phyloP scores from a whole-genome alignment of 2,888 invertebrate genomes.

The Linnaemya vulpina region DNA sequence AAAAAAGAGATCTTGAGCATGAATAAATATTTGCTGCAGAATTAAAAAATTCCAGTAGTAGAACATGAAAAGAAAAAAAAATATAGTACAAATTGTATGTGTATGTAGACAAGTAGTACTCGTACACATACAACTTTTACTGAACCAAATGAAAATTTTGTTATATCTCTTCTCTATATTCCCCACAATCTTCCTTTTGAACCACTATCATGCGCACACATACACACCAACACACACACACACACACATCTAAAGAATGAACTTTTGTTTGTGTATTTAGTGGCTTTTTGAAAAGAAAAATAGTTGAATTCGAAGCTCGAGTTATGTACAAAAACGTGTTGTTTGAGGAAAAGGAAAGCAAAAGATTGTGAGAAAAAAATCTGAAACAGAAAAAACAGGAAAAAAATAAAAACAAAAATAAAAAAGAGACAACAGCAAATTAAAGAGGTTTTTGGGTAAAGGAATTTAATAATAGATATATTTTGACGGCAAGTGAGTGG shows the following conservation, averaged over 20 bases:
- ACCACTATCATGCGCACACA: slow-evolving; percentile 12
- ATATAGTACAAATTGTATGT: neutral
- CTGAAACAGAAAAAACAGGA: neutral
- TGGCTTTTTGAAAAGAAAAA: slow-evolving; percentile 49
- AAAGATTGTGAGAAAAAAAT: slow-evolving; percentile 35
- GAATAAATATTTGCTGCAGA: neutral
- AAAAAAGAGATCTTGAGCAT: slow-evolving; percentile 14
- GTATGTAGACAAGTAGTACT: neutral
- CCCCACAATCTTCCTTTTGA: slow-evolving; percentile 38
- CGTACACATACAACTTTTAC: neutral
- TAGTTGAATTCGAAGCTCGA: slow-evolving; percentile 31
- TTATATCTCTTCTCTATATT: slow-evolving; percentile 42
- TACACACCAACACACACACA: neutral
- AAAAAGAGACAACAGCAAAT: slow-evolving; percentile 30
- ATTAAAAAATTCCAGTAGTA: slow-evolving; percentile 4
- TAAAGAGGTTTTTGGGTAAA: slow-evolving; percentile 41
- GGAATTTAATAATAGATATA: slow-evolving; percentile 41
- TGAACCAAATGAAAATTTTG: slow-evolving; percentile 42
- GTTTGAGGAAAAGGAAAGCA: slow-evolving; percentile 37
- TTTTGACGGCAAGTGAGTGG: slow-evolving; percentile 56
- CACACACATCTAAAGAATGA: slow-evolving; percentile 32
- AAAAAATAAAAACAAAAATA: slow-evolving; percentile 14
- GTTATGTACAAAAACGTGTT: slow-evolving; percentile 49
- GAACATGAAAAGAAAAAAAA: neutral
- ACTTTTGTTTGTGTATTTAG: slow-evolving; percentile 48